Evolutionary conservation across 1,140 invertebrate genomes (phyloP), one percentile per base, ranked within the genome.

Genomic region (Bathynomus jamesi): DNA sequence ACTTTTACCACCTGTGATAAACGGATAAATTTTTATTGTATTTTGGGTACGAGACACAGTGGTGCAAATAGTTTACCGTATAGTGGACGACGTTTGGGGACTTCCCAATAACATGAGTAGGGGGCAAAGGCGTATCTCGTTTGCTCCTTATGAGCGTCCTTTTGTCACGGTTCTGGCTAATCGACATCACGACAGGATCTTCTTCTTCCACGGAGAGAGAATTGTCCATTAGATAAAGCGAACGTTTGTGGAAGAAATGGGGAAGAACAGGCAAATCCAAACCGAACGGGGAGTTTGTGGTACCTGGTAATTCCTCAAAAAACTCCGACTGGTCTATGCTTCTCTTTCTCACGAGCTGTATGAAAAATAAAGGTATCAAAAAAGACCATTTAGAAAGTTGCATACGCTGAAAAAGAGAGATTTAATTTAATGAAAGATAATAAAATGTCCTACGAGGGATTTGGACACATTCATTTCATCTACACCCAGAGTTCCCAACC

Each of bases 21-120:
- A n/a, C n/a, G n/a, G n/a, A n/a, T n/a, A n/a, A n/a, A n/a, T n/a
- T n/a, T n/a, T n/a, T n/a, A n/a, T n/a, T n/a, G n/a, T n/a, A n/a
- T n/a, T n/a, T n/a, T n/a, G n/a, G n/a, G n/a, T n/a, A n/a, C n/a
- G n/a, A n/a, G n/a, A n/a, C n/a, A n/a, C n/a, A n/a, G n/a, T n/a
- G n/a, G n/a, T n/a, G n/a, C n/a, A n/a, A n/a, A n/a, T n/a, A n/a
- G 40, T 97, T 96, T 29, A 86, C 82, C 0, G 92, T 91, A 79
- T 91, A 91, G 27, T 84, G 84, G 0, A 95, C 90, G 61, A 88
- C 83, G 11, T 93, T 82, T 0, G 94, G 94, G 70, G 88, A 93
- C 78, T 86, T 86, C 4, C 90, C 89, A 1, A 86, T 85, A 60
- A 76, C 67, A 29, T 76, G 75, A 31, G 71, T 69, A 5, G 69